Base-by-base conservation (phyloP, 2,888 invertebrate species). In the Catocala sponsa region DNA sequence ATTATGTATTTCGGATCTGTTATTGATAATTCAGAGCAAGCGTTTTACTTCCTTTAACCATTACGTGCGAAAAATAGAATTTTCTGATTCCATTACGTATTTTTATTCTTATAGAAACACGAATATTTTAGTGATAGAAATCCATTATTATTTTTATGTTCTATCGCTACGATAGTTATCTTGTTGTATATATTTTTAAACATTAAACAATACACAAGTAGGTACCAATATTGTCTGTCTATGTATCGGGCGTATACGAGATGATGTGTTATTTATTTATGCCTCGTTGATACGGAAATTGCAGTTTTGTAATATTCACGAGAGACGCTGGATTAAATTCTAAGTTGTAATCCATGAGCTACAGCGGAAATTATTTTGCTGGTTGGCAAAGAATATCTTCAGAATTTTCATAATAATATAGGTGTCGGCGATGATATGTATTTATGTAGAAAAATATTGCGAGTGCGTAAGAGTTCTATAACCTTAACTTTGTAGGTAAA, bases 251-350 rank as follows among this genome's bases (percentile, higher is more conserved):
- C 67, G 75, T 81, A 84, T 83, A 83, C 76, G 78, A 76, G 82
- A 85, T 84, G 80, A 76, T 79, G 76, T 82, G 89, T 92, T 86
- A 90, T 79, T 79, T 88, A 93, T 93, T 91, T 89, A 93, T 82
- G 79, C 79, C 74, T 81, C 84, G 89, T 85, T 91, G 91, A 91
- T 91, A 91, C 93, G 92, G 92, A 92, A 93, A 93, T 93, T 93
- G 93, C 92, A 93, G 86, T 91, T 91, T 91, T 92, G 90, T 90
- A 92, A 92, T 91, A 94, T 92, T 92, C 85, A 94, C 81, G 86
- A 91, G 88, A 86, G 80, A 74, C 68, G 70, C 70, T 60, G 82
- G 81, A 82, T 84, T 87, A 83, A 71, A 68, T 68, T 70, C 65
- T 47, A 44, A 63, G 70, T 43, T 63, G 53, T 68, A 77, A 78